Conservation (phyloP, 1,140 invertebrate genomes). For the Ridgeia piscesae region DNA sequence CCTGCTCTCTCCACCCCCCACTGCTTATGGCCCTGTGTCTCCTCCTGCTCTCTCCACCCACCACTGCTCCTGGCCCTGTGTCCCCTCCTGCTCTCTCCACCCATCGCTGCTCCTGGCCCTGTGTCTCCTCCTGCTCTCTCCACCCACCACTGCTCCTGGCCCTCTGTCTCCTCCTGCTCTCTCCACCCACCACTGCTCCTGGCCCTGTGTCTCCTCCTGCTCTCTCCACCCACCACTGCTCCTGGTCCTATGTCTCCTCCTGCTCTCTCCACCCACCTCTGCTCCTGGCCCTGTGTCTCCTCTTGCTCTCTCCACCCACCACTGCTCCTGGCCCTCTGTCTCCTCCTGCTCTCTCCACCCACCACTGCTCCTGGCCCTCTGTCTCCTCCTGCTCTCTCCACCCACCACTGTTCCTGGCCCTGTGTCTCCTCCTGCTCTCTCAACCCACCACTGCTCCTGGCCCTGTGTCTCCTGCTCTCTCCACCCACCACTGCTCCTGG, state of each 20-base stretch:
- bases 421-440: neutral
- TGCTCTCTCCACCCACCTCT: neutral
- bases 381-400: neutral
- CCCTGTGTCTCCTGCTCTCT: neutral
- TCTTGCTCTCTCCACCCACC: neutral
- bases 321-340: too few relatives aligned
- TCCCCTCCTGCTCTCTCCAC: neutral
- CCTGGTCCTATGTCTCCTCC: neutral
- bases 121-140: neutral
- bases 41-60: neutral
- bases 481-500: neutral
- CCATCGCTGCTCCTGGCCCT: neutral
- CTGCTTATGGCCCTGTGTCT: too few relatives aligned
- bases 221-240: neutral
- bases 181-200: too few relatives aligned
- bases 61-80: too few relatives aligned
- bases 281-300: too few relatives aligned
- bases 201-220: too few relatives aligned
- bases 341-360: neutral
- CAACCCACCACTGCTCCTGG: too few relatives aligned
- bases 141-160: neutral
- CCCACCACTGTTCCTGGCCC: neutral
- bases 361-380: neutral
- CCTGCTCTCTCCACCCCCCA: neutral
- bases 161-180: neutral